A percentile compares a stretch with the other conserved stretches of the same genome.
Evolutionary conservation across 2,888 invertebrate genomes (phyloP).

Genomic region (Boloria euphrosyne): DNA sequence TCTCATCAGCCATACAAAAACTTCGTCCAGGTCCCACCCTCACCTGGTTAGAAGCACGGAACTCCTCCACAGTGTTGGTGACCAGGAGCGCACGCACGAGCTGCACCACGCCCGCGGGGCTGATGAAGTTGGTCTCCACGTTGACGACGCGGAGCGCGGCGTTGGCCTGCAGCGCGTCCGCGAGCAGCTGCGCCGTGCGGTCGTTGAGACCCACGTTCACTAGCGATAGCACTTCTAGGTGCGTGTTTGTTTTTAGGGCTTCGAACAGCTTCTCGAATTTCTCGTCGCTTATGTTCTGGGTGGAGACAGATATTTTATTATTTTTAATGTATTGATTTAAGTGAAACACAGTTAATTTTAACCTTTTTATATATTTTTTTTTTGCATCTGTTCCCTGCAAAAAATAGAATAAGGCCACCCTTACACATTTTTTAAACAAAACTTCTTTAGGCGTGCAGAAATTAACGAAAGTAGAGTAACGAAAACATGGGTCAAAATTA

Average conservation of each 20-base stretch:
- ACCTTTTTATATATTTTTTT: no score
- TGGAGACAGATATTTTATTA: neutral
- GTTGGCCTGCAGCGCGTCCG: conserved; percentile 91
- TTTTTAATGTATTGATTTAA: no score
- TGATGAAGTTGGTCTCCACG: conserved; percentile 98
- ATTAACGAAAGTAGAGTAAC: no score
- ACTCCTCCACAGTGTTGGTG: conserved; percentile 94
- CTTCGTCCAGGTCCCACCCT: neutral
- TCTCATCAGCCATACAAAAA: no score
- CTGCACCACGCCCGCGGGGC: conserved; percentile 92
- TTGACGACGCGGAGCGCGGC: conserved; percentile 91
- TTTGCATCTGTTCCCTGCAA: no score
- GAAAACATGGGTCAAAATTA: no score
- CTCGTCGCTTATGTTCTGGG: conserved; percentile 98
- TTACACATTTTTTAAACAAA: no score
- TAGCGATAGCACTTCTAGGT: conserved; percentile 94
- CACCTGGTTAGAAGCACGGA: conserved; percentile 98
- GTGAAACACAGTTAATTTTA: no score
- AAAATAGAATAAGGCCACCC: no score
- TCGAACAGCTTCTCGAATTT: conserved; percentile 95
- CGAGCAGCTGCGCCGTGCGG: conserved; percentile 90
- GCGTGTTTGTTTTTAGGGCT: conserved; percentile 93
- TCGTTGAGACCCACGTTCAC: conserved; percentile 97
- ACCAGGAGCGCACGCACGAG: conserved; percentile 93
- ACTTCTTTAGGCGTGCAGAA: no score